phyloP scores from a whole-genome alignment of 2,797 vertebrate genomes.

The Sparidentex hasta region DNA sequence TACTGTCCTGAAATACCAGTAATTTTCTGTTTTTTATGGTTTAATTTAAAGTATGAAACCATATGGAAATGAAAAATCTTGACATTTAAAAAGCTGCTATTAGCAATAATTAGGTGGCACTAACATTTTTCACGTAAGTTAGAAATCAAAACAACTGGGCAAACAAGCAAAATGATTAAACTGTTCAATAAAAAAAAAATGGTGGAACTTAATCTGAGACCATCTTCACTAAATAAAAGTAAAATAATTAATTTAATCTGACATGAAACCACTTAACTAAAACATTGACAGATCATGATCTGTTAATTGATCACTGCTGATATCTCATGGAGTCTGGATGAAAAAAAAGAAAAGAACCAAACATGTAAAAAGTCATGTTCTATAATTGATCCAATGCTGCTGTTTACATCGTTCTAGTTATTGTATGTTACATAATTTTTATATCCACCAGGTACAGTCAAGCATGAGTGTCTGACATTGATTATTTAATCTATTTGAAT shows the following conservation, averaged over 20 bases:
- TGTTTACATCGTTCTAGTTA: neutral
- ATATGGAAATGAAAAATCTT: neutral
- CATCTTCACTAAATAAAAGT: conserved; percentile 7
- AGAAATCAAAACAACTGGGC: neutral
- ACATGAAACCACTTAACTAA: conserved; percentile 13
- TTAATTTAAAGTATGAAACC: neutral
- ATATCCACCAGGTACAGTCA: neutral
- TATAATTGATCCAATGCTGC: conserved; percentile 17
- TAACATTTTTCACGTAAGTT: neutral
- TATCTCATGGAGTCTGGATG: neutral
- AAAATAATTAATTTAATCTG: neutral
- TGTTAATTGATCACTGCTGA: conserved; percentile 3
- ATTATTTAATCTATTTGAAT: conserved; percentile 35
- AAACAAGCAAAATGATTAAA: neutral
- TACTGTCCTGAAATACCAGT: neutral
- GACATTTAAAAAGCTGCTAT: neutral
- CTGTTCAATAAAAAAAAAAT: neutral
- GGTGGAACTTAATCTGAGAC: neutral
- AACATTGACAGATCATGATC: neutral
- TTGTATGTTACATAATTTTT: neutral
- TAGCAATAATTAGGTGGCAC: neutral
- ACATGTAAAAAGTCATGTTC: neutral
- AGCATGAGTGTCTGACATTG: conserved; percentile 12
- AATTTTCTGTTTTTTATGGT: neutral
- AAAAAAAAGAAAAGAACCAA: conserved; percentile 11